Base-by-base conservation (phyloP, 2,888 invertebrate genomes). In the Epirrhoe alternata region DNA sequence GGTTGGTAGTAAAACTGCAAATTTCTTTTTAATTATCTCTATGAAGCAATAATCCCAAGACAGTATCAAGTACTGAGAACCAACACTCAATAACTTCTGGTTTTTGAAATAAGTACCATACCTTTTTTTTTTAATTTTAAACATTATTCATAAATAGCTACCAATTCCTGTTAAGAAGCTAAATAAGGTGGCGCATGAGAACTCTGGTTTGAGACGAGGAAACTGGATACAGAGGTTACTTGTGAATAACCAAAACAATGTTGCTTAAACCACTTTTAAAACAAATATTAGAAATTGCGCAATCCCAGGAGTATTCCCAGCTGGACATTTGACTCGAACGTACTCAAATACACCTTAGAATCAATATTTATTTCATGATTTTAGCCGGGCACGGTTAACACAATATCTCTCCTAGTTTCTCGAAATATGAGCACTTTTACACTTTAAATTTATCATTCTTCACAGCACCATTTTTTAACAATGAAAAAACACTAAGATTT, bases 401-500 rank as follows among this genome's bases (percentile, higher is more conserved):
- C 12, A 17, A 57, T 10, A 42, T 14, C 10, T 35, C 35, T 14
- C 42, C 35, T 6, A 8, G 38, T 55, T 42, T 50, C 3, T 16
- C 24, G 14, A 68, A 68, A 68, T 68, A 64, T 50, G 2, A 14
- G 54, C 64, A 61, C 50, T 16, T 4, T 6, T 45, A 31, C 54
- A 59, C 57, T 33, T 61, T 47, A 52, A 52, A 59, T 57, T 38
- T 70, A 79, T 68, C 64, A 66, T 63, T 38, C 58, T 64, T 70
- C 38, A 62, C 51, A 42, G 7, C 14, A 47, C 49, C 12, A 10
- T 12, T 50, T 42, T 14, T 17, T 35, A 7, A 6, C 0, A 0
- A 0, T 14, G 6, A 12, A 45, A 64, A 49, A 17, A 10, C 10
- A 5, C n/a, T 38, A 72, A 10, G 86, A 88, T 88, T 83, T 74